Conservation (phyloP, 2,113 vertebrate genomes). For the Heptranchias perlo region DNA sequence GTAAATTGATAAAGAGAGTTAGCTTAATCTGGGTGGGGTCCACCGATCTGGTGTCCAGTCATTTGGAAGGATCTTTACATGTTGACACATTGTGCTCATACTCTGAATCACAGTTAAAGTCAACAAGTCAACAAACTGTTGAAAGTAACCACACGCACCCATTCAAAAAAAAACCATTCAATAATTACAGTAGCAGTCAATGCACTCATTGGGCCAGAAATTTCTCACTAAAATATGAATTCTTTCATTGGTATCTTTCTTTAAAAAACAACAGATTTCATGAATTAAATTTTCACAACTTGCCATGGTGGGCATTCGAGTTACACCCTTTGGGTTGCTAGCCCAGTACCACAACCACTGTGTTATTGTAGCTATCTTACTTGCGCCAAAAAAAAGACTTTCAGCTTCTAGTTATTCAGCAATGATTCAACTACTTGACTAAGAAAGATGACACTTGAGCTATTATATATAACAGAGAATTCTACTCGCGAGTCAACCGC, state of each 20-base stretch:
- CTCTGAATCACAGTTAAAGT: neutral
- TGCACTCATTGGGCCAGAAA: too few species aligned
- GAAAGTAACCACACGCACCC: neutral
- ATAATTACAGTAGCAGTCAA: neutral
- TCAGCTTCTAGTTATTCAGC: neutral
- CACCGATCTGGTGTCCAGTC: neutral
- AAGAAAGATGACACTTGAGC: neutral
- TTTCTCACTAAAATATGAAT: neutral
- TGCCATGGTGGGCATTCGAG: neutral
- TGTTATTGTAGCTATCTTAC: neutral
- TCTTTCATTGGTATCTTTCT: neutral
- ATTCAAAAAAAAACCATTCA: neutral
- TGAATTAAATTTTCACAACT: neutral
- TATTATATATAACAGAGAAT: neutral
- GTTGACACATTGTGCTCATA: neutral
- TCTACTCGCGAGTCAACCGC: neutral
- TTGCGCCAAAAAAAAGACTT: neutral
- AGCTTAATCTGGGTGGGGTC: neutral
- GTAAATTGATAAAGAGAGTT: neutral
- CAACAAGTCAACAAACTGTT: neutral
- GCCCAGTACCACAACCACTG: neutral
- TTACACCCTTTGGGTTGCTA: too few species aligned
- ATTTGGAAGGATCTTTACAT: neutral
- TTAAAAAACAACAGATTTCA: neutral
- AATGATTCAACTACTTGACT: neutral